phyloP scores from a whole-genome alignment of 2,113 vertebrate species.

The Oenanthe oenanthe region DNA sequence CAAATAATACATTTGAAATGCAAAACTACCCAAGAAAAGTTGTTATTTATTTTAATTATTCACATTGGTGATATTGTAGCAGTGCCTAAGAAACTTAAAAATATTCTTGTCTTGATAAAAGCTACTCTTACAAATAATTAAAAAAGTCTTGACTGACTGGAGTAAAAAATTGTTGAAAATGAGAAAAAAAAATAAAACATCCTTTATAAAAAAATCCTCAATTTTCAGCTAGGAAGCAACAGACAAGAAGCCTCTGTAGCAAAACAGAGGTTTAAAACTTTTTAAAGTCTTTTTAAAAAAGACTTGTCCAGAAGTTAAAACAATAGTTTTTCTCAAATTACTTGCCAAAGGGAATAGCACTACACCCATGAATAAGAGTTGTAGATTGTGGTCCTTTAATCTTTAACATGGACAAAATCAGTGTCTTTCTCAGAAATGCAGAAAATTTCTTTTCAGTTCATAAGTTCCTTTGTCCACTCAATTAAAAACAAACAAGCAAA shows the following conservation, averaged over 20 bases:
- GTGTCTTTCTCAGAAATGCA: background rate
- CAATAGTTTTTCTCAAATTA: background rate
- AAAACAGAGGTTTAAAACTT: background rate
- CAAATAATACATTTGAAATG: background rate
- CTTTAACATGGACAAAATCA: background rate
- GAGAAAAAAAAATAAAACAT: background rate
- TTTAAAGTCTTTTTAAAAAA: too few species aligned
- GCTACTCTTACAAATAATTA: background rate
- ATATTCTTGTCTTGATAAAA: background rate
- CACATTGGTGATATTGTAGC: background rate
- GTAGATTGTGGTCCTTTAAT: background rate
- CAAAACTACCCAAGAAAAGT: background rate
- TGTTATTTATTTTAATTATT: conserved; percentile 9
- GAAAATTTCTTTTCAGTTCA: background rate
- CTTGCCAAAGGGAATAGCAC: background rate
- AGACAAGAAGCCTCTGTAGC: background rate
- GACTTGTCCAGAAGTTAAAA: background rate
- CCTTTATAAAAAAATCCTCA: background rate
- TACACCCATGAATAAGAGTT: background rate
- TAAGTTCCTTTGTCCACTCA: background rate
- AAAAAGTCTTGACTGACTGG: background rate
- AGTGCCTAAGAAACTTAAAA: background rate
- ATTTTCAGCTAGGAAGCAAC: background rate
- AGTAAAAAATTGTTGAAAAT: background rate
- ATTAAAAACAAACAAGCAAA: background rate